Evolutionary conservation across 1,140 invertebrate species (phyloP), one percentile per base, ranked within the genome.

Genomic region (Hormaphis cornu): DNA sequence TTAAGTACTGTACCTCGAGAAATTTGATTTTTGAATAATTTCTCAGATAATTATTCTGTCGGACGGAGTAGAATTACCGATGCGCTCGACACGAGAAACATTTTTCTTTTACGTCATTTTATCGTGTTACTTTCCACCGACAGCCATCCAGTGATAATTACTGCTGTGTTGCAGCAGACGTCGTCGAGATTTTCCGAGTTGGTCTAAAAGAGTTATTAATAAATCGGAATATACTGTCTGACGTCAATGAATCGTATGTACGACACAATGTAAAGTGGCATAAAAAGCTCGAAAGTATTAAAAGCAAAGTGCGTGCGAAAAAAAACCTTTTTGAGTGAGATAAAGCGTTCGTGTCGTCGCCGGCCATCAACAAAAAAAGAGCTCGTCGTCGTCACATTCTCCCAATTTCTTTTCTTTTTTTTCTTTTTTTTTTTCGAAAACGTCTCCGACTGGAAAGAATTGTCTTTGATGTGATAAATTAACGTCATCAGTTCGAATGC

Each of bases 391-490:
- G 61, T 66, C 61, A 66, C 61, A 66, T 66, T 50, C 40, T 50
- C 24, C 22, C 58, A 44, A 44, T 61, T 59, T 28, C 58, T 66
- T 35, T 9, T 40, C 14, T 37, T 59, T 28, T 46, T 56, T 56
- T 53, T 46, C 50, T 66, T 35, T 37, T 66, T 22, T 48, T 3
- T 10, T 44, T 33, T 42, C 40, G 24, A 12, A 61, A 46, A 66
- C 8, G 35, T 66, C 44, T 66, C 28, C 61, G 40, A 66, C 40
- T 66, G 61, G 28, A 20, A 14, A 20, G 61, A 66, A 66, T 66
- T 66, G 61, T 66, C 44, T 66, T 66, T 66, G 42, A 50, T 66
- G 50, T 66, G 50, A 66, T 66, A 66, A 66, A 66, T 66, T 66
- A 66, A 66, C 50, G 61, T 66, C 61, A 46, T 66, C 61, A 66